Evolutionary conservation across 2,888 invertebrate species (phyloP).

Genomic region (Chorisops tibialis): DNA sequence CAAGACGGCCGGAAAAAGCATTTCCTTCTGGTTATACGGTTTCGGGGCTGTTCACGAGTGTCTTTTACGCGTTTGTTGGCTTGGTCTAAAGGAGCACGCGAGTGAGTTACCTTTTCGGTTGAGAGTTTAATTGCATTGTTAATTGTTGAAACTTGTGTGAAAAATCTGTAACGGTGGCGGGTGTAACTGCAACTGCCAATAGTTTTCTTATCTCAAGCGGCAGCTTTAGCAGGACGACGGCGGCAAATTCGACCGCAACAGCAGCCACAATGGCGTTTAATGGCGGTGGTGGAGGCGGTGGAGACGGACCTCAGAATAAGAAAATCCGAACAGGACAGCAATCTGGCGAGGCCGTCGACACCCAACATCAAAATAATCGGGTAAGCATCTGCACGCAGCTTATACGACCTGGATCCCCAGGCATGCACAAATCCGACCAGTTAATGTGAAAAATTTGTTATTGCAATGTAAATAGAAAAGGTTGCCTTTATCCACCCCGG

Average conservation of each 20-base stretch:
- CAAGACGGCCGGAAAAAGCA: no score
- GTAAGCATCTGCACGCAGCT: slow-evolving; percentile 40
- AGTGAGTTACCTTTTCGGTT: no score
- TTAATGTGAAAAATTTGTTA: no score
- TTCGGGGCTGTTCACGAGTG: no score
- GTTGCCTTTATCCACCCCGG: background rate
- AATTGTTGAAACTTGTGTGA: background rate
- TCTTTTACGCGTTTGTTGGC: no score
- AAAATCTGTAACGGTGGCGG: slow-evolving; percentile 25
- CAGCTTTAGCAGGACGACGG: background rate
- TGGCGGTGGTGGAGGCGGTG: slow-evolving; percentile 45
- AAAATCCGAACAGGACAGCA: slow-evolving; percentile 52
- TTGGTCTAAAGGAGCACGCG: no score
- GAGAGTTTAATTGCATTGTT: no score
- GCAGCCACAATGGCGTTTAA: slow-evolving; percentile 44
- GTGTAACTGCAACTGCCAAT: slow-evolving; percentile 23
- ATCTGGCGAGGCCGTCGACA: slow-evolving; percentile 45
- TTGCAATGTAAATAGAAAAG: no score
- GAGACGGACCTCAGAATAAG: slow-evolving; percentile 51
- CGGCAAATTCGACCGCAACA: slow-evolving; percentile 14
- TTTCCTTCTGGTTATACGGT: no score
- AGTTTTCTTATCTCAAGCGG: slow-evolving; percentile 4
- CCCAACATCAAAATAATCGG: slow-evolving; percentile 46
- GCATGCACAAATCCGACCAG: no score
- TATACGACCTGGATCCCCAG: background rate